These are phyloP conservation scores for Theodoxus fluviatilis DNA, from an alignment of 2,888 invertebrate species.

Conservation along the genomic window DNA sequence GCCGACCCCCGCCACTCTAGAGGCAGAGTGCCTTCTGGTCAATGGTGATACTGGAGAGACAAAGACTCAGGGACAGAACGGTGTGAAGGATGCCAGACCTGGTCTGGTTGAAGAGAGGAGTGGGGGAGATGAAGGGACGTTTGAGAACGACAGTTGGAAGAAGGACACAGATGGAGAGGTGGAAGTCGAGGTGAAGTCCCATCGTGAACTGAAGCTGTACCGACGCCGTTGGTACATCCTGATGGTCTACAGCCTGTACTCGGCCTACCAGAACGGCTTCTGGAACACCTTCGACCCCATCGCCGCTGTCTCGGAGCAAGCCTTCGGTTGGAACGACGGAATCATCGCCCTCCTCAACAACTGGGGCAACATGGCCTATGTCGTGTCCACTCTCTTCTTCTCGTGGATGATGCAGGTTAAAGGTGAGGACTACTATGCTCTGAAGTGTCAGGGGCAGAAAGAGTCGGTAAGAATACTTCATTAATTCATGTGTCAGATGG, in stretches of 20 bases:
- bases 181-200: constrained; percentile 22
- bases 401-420: constrained; percentile 39
- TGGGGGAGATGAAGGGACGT: too few species aligned
- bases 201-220: constrained; percentile 30
- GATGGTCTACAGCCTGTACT: constrained; percentile 29
- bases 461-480: too few species aligned
- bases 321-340: constrained; percentile 34
- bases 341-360: constrained; percentile 34
- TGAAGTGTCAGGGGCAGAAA: too few species aligned
- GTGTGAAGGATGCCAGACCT: too few species aligned
- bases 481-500: too few species aligned
- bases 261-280: constrained; percentile 30
- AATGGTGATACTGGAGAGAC: neutral
- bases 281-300: constrained; percentile 39
- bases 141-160: too few species aligned
- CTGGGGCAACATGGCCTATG: constrained; percentile 35
- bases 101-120: too few species aligned
- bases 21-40: too few species aligned
- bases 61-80: neutral
- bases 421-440: too few species aligned
- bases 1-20: too few species aligned
- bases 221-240: constrained; percentile 37
- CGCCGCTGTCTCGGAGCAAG: constrained; percentile 28
- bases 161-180: too few species aligned
- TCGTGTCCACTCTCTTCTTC: constrained; percentile 29